These are phyloP conservation scores for Bradysia coprophila DNA, from an alignment of 1,140 invertebrate genomes.

Conservation along the genomic window DNA sequence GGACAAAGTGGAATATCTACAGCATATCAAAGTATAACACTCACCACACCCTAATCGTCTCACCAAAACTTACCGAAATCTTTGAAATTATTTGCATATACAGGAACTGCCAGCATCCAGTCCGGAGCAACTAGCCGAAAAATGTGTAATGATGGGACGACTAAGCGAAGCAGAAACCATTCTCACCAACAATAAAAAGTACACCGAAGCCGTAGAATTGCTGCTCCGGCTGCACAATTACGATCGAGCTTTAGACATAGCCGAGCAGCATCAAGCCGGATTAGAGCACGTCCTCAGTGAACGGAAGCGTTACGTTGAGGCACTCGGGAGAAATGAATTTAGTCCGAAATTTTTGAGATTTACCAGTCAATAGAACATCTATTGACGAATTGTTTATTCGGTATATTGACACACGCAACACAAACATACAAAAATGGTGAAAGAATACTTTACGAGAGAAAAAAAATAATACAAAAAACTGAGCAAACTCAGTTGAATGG, in stretches of 20 bases:
- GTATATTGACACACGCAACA: no score
- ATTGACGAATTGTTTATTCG: no score
- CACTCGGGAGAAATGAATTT: constrained; percentile 56
- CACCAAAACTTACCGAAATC: no score
- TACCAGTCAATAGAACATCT: no score
- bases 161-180: constrained; percentile 64
- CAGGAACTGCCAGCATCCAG: constrained; percentile 29
- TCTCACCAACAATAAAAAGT: constrained; percentile 56
- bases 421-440: no score
- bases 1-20: constrained; percentile 78
- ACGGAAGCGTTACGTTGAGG: constrained; percentile 52
- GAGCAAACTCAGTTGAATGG: no score
- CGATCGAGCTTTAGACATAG: constrained; percentile 73
- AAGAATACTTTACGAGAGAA: no score
- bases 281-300: constrained; percentile 61
- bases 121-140: constrained; percentile 53
- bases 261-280: constrained; percentile 58
- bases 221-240: constrained; percentile 74
- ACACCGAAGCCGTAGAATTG: constrained; percentile 56
- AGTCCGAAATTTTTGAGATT: constrained; percentile 51
- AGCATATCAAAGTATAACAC: constrained; percentile 53
- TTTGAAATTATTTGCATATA: constrained; percentile 7
- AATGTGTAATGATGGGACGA: constrained; percentile 61
- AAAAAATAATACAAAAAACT: no score
- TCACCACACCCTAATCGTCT: no score